Base-by-base conservation (phyloP, 2,113 vertebrate species). In the Ptychochromis oligacanthus region DNA sequence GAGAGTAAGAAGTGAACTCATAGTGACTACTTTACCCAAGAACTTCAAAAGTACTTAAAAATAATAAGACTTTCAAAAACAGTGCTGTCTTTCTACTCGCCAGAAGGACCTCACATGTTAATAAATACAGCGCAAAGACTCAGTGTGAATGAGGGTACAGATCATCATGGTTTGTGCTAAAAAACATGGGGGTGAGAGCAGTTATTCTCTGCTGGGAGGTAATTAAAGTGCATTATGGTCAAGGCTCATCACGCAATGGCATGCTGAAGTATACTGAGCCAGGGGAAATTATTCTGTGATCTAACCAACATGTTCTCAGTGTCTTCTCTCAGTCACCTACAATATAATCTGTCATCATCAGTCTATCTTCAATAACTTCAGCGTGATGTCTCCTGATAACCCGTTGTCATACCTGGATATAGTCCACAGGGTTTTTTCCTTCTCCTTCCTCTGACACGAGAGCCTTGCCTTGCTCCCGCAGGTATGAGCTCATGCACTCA, bases 401-500 rank as follows among this genome's bases (percentile, higher is more conserved):
- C 0, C 5, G 1, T 77, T 10, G 2, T 56, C 62, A 40, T 94
- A 99, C 98, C 97, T 99, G 98, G 85, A 99, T 99, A 93, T 99
- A 99, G 90, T 99, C 98, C 52, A 99, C 98, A 2, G 98, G 98
- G 94, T 99, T 99, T 93, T 99, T 99, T 83, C 98, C 98, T 95
- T 99, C 98, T 64, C 98, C 98, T 91, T 99, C 98, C 93, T 99
- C 98, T 75, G 98, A 99, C 89, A 99, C 98, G 26, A 99, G 96
- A 17, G 98, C 98, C 95, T 99, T 99, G 80, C 98, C 98, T 93
- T 99, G 98, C 82, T 99, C 98, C 87, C 98, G 95, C 89, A 99
- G 95, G 94, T 99, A 99, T 0, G 97, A 97, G 91, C 98, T 99
- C 98, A 99, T 99, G 88, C 98, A 99, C 89, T 99, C 98, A n/a